Base-by-base conservation (phyloP, 2,888 invertebrate species). In the Epiblema foenella region DNA sequence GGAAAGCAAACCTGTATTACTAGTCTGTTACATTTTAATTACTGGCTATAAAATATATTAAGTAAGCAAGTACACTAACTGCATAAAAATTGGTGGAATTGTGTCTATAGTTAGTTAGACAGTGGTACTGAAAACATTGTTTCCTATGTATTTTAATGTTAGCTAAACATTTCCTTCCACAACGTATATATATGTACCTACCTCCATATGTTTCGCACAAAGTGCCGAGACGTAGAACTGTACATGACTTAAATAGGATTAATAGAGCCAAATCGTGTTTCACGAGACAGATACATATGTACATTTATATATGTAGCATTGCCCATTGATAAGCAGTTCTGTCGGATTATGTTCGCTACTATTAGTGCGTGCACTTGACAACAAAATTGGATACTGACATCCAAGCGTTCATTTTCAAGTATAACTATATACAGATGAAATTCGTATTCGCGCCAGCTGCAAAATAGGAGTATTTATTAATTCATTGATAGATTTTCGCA, bases 331-430 rank as follows among this genome's bases (percentile, higher is more conserved):
- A 77, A 78, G 76, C 78, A 75, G 75, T 75, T 77, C 68, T 80
- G 80, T 79, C 80, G 79, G 77, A 76, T 79, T 54, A 78, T 74
- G 76, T 75, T 75, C 78, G 46, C 68, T 68, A 76, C 76, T 75
- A 76, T 68, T 77, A 75, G 75, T 77, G 85, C 80, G 80, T 89
- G 89, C 81, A 80, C 78, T 83, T 89, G 90, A 89, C 89, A 89
- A 82, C 83, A 80, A 87, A 86, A 89, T 89, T 88, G 89, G 85
- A 87, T 85, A 85, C 78, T 72, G 51, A 71, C 62, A 72, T 60
- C 62, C 73, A 73, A 72, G 72, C 71, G 64, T 73, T 69, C 60
- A 72, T 65, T 58, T 54, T 33, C 33, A 42, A 11, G 56, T 56
- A 37, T 57, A 52, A 52, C 58, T 52, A 42, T 58, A 29, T 65